Evolutionary conservation across 2,113 vertebrate genomes (phyloP).

Genomic region (Gobius niger): DNA sequence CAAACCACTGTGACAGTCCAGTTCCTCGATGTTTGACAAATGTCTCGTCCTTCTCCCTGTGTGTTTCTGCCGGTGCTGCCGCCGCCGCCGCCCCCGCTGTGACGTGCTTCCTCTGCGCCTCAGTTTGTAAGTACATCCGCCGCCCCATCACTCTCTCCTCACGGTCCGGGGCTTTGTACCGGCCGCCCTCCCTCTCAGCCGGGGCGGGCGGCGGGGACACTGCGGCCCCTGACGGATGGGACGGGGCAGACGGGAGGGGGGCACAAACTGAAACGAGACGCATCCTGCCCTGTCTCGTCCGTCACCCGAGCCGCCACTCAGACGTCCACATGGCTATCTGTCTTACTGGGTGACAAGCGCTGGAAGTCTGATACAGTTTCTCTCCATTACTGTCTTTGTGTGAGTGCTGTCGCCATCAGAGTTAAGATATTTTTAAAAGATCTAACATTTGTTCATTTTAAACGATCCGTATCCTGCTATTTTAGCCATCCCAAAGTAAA

Average conservation of each 20-base stretch:
- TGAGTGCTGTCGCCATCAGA: no score
- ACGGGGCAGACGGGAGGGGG: slow-evolving; percentile 41
- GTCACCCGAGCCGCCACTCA: slow-evolving; percentile 71
- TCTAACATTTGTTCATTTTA: no score
- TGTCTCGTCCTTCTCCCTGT: slow-evolving; percentile 20
- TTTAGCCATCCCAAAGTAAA: no score
- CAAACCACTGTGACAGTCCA: background rate
- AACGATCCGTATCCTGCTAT: no score
- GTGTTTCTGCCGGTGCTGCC: slow-evolving; percentile 18
- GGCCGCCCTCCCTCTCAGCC: slow-evolving; percentile 43
- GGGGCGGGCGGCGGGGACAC: slow-evolving; percentile 32
- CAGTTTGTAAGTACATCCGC: slow-evolving; percentile 83
- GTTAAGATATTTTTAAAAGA: no score
- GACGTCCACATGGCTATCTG: slow-evolving; percentile 50
- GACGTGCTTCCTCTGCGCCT: slow-evolving; percentile 55
- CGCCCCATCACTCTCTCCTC: slow-evolving; percentile 60
- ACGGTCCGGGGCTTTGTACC: slow-evolving; percentile 46
- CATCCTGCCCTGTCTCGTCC: slow-evolving; percentile 78
- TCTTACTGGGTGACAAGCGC: slow-evolving; percentile 65
- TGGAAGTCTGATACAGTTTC: no score
- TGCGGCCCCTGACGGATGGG: slow-evolving; percentile 40
- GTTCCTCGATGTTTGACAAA: slow-evolving; percentile 1
- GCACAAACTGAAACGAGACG: slow-evolving; percentile 57
- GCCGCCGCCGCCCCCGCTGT: slow-evolving; percentile 26
- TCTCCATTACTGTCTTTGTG: no score